phyloP scores from a whole-genome alignment of 2,888 invertebrate genomes.

The Didymodactylos carnosus region DNA sequence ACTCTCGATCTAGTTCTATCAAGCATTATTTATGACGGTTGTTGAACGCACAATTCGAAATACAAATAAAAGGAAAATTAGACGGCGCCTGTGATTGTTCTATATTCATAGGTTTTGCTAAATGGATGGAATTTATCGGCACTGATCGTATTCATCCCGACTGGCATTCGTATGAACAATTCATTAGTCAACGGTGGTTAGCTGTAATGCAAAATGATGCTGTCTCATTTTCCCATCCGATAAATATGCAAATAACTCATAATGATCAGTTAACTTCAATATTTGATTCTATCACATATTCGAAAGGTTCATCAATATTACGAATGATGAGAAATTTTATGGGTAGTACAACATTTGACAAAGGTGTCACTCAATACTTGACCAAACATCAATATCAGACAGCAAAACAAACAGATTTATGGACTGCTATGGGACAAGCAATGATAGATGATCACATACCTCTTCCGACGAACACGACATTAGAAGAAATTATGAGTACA shows the following conservation, averaged over 20 bases:
- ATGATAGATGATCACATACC: neutral
- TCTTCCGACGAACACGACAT: neutral
- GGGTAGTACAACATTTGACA: constrained; percentile 49
- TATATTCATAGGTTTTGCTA: no score
- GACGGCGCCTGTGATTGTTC: no score
- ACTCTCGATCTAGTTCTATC: no score
- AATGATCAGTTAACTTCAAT: constrained; percentile 88
- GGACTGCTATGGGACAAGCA: neutral
- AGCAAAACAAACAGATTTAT: neutral
- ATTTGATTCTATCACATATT: constrained; percentile 87
- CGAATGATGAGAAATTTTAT: constrained; percentile 80
- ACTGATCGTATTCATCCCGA: constrained; percentile 42
- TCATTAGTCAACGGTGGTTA: neutral
- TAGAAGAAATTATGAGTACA: neutral
- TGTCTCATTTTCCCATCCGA: neutral
- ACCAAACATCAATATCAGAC: neutral
- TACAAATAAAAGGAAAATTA: no score
- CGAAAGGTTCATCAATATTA: constrained; percentile 79
- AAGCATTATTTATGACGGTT: no score
- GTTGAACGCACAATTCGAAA: no score
- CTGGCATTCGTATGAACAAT: neutral
- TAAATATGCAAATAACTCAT: constrained; percentile 28
- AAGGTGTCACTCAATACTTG: neutral
- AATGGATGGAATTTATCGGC: constrained; percentile 81
- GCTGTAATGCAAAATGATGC: neutral